Evolutionary conservation across 1,140 invertebrate species (phyloP).

Genomic region (Onthophagus taurus): DNA sequence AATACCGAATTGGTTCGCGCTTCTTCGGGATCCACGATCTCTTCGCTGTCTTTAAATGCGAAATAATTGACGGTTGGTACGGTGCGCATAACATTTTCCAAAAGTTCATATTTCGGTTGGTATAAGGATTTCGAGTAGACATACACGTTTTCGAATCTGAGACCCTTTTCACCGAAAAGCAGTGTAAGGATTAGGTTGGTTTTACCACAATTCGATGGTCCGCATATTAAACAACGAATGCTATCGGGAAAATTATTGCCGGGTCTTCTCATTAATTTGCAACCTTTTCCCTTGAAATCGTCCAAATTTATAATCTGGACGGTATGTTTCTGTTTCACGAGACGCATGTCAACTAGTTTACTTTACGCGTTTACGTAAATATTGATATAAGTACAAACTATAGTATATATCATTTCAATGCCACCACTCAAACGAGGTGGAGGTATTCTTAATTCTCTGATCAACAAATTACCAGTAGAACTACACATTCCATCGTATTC

Average conservation of each 20-base stretch:
- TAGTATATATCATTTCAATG: conserved; percentile 4
- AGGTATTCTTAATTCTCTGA: conserved; percentile 20
- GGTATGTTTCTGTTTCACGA: conserved; percentile 4
- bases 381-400: no score
- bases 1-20: conserved; percentile 27
- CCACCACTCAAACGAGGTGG: conserved; percentile 1
- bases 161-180: conserved; percentile 17
- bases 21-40: conserved; percentile 23
- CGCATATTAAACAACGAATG: conserved; percentile 5
- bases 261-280: neutral
- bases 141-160: conserved; percentile 21
- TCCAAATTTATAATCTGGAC: neutral
- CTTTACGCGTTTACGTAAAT: neutral
- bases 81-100: conserved; percentile 15
- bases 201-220: conserved; percentile 10
- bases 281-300: neutral
- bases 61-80: conserved; percentile 26
- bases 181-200: conserved; percentile 18
- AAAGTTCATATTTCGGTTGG: conserved; percentile 21
- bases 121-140: conserved; percentile 20
- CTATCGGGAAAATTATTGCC: conserved; percentile 1
- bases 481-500: conserved; percentile 40
- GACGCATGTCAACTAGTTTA: neutral
- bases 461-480: conserved; percentile 39
- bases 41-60: conserved; percentile 28